phyloP scores from a whole-genome alignment of 2,797 vertebrate genomes.

The Mastacembelus armatus region DNA sequence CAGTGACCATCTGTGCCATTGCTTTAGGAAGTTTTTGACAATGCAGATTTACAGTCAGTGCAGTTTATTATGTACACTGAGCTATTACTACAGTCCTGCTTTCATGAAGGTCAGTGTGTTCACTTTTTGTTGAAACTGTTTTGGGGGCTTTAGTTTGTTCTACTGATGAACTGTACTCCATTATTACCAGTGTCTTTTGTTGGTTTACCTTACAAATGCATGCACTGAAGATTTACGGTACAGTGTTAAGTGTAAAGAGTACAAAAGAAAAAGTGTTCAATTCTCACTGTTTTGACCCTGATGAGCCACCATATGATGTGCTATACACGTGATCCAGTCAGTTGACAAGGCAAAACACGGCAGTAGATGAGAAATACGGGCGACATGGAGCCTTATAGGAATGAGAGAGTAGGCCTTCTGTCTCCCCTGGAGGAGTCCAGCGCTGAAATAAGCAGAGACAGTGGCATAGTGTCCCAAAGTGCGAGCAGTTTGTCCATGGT shows the following conservation, averaged over 20 bases:
- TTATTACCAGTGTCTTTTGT: no score
- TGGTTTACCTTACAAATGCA: no score
- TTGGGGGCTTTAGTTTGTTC: no score
- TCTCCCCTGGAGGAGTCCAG: slow-evolving; percentile 82
- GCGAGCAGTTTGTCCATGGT: slow-evolving; percentile 90
- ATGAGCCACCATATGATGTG: slow-evolving; percentile 43
- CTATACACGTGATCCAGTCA: slow-evolving; percentile 75
- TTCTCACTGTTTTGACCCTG: slow-evolving; percentile 39
- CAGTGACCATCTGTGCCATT: background rate
- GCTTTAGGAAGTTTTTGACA: background rate
- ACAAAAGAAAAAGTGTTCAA: background rate
- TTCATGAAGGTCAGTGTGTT: no score
- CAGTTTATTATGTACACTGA: no score
- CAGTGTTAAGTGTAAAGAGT: fast-evolving
- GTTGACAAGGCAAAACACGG: slow-evolving; percentile 71
- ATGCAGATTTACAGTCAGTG: no score
- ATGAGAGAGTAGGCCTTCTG: slow-evolving; percentile 81
- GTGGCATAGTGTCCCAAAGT: slow-evolving; percentile 94
- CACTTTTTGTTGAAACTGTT: no score
- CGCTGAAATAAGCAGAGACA: slow-evolving; percentile 87
- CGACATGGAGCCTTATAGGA: slow-evolving; percentile 80
- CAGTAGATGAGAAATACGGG: slow-evolving; percentile 34
- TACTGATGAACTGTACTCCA: no score
- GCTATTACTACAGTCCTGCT: no score
- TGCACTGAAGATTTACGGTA: background rate